These are phyloP conservation scores for Mustela lutreola DNA, from an alignment of 2,113 vertebrate genomes.

Conservation along the genomic window DNA sequence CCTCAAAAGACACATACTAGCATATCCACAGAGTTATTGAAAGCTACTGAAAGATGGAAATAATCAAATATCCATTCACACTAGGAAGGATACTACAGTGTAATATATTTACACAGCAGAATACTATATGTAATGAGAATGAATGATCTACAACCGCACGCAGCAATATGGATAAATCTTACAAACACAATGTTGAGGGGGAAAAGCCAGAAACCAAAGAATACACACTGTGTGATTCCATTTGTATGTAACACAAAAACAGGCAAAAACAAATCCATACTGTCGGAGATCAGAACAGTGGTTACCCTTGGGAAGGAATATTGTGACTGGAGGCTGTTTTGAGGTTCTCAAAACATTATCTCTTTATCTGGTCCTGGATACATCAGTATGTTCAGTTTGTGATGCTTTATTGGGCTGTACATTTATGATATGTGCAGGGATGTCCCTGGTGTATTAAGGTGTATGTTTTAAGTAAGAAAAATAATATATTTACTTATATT, in stretches of 20 bases:
- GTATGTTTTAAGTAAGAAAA: neutral
- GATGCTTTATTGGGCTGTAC: neutral
- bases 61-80: neutral
- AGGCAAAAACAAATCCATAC: neutral
- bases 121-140: neutral
- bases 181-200: neutral
- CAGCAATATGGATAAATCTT: neutral
- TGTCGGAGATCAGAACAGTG: neutral
- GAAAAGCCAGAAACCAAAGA: neutral
- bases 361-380: neutral
- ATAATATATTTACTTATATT: neutral
- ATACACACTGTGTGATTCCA: neutral
- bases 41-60: neutral
- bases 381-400: neutral
- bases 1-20: neutral
- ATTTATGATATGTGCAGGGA: neutral
- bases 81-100: neutral
- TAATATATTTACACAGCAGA: neutral
- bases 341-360: neutral
- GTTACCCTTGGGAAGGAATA: neutral
- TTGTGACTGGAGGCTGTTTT: neutral
- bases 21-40: too few species aligned
- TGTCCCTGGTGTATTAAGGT: neutral
- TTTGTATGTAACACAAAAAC: neutral
- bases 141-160: neutral